These are phyloP conservation scores for Sinosuthora webbiana DNA, from an alignment of 2,113 vertebrate species.

Conservation along the genomic window DNA sequence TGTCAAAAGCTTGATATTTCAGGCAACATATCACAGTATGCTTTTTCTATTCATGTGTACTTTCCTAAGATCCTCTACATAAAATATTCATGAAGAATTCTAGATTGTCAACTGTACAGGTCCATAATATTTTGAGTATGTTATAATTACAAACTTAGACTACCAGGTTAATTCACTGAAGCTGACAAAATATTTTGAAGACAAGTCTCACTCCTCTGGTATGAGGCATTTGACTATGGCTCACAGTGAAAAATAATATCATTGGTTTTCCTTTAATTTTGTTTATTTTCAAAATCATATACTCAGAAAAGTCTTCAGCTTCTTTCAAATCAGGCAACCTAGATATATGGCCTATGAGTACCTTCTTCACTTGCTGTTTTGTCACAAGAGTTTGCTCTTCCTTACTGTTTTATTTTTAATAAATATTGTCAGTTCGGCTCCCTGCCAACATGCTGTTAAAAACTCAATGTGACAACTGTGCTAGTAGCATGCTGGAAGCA, in stretches of 20 bases:
- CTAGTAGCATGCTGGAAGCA: not conserved
- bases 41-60: not conserved
- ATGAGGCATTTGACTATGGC: not conserved
- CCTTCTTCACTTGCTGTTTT: not conserved
- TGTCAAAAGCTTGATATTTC: not conserved
- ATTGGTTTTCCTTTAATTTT: not conserved
- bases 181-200: not conserved
- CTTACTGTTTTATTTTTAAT: not conserved
- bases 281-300: not conserved
- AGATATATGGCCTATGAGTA: not conserved
- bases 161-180: not conserved
- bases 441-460: not conserved
- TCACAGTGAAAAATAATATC: accelerated
- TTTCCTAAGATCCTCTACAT: not conserved
- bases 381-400: not conserved
- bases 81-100: not conserved
- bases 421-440: not conserved
- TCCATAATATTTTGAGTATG: not conserved
- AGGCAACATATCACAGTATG: not conserved
- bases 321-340: not conserved
- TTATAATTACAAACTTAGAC: not conserved
- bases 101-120: not conserved
- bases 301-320: not conserved
- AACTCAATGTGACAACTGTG: not conserved
- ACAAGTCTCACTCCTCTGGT: not conserved